Conservation (phyloP, 2,888 invertebrate genomes). For the Therioaphis trifolii region DNA sequence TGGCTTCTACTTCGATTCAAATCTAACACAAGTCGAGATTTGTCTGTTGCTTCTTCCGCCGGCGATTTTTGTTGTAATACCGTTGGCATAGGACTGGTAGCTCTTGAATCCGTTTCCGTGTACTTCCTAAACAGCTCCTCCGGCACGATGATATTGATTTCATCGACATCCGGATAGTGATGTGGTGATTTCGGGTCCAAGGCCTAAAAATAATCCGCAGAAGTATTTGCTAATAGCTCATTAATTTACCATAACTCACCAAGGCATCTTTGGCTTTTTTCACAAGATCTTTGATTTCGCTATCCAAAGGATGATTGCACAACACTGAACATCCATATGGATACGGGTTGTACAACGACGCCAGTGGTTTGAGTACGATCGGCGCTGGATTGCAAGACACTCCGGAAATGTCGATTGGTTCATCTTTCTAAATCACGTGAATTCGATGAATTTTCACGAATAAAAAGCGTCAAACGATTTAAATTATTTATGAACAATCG, state of each 20-base stretch:
- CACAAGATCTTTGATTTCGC: constrained; percentile 78
- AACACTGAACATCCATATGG: constrained; percentile 83
- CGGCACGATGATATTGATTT: constrained; percentile 67
- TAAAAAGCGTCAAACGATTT: no score
- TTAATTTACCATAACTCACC: constrained; percentile 71
- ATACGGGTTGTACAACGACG: constrained; percentile 85
- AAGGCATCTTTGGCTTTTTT: constrained; percentile 79
- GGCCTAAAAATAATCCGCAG: not conserved
- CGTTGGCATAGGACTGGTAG: constrained; percentile 83
- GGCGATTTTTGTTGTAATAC: constrained; percentile 79
- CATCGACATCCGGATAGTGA: constrained; percentile 43
- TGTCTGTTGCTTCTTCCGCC: constrained; percentile 69
- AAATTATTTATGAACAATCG: no score
- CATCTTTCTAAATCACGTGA: constrained; percentile 8
- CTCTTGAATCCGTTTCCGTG: constrained; percentile 86
- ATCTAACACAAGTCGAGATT: constrained; percentile 80
- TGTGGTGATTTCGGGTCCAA: constrained; percentile 46
- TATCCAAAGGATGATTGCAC: constrained; percentile 86
- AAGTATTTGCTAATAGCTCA: not conserved
- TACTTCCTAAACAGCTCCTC: constrained; percentile 73
- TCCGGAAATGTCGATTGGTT: constrained; percentile 65
- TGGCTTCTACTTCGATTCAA: constrained; percentile 77
- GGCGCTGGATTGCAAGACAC: constrained; percentile 76
- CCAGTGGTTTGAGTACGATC: constrained; percentile 81
- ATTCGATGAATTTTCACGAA: not conserved